Percentiles rank a stretch among this genome's conserved stretches.
phyloP scores from a whole-genome alignment of 1,140 invertebrate species.

The Drosophila gunungcola region DNA sequence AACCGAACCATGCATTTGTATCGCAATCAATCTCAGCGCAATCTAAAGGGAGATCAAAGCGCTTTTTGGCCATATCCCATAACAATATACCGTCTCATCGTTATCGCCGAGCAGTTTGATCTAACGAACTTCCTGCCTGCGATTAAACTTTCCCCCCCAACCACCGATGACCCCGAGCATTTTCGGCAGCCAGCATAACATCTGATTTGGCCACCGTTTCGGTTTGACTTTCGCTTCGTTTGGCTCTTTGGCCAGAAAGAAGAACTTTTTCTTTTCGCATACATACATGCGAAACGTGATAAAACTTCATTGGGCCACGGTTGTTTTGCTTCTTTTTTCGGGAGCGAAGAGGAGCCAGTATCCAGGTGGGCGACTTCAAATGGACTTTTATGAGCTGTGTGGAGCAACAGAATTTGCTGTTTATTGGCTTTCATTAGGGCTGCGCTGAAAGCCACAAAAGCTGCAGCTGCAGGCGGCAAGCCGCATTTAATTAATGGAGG shows the following conservation, averaged over 20 bases:
- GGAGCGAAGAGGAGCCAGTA: not conserved
- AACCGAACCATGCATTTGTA: conserved; percentile 46
- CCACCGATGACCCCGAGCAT: conserved; percentile 30
- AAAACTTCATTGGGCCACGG: conserved; percentile 69
- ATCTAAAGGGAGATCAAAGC: conserved; percentile 1
- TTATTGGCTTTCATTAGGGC: conserved; percentile 66
- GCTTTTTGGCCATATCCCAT: conserved; percentile 39
- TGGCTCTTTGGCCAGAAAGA: conserved; percentile 42
- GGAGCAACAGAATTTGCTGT: conserved; percentile 48
- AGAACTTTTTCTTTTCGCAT: conserved; percentile 58
- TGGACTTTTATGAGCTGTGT: conserved; percentile 55
- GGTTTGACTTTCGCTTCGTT: conserved; percentile 64
- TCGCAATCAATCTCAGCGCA: conserved; percentile 42
- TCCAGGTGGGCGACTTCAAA: conserved; percentile 20
- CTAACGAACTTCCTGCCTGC: conserved; percentile 77
- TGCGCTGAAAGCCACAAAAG: conserved; percentile 36
- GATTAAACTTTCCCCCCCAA: conserved; percentile 49
- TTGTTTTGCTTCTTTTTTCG: conserved; percentile 7
- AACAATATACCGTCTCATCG: conserved; percentile 43
- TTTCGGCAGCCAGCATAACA: conserved; percentile 7
- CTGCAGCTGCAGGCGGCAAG: conserved; percentile 41
- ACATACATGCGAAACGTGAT: conserved; percentile 69
- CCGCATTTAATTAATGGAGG: conserved; percentile 70
- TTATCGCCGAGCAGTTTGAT: conserved; percentile 44
- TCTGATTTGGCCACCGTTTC: conserved; percentile 42